Evolutionary conservation across 2,113 vertebrate species (phyloP), one percentile per base, ranked within the genome.

Genomic region (Elachura formosa): DNA sequence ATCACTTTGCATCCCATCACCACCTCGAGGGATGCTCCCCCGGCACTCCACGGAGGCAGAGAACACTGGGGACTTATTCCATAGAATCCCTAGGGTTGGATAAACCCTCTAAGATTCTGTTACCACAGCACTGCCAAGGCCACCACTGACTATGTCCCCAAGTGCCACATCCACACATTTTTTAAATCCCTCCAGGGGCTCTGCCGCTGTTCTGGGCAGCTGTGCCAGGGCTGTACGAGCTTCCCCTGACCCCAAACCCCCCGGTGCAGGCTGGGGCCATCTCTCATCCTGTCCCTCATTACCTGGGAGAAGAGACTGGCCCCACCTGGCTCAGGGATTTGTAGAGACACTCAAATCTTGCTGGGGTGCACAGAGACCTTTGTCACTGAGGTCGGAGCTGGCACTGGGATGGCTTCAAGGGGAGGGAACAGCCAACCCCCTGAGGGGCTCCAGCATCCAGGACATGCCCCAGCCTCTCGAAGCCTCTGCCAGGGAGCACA

Each of bases 331-430:
- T 28, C 68, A 11, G 68, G 68, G 22, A 1, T 26, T 11, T 31
- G 23, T 26, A 33, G 56, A 52, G 3, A 29, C 62, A 48, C 13
- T 22, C 48, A 48, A 22, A 24, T 3, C 0, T 11, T 4, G 0
- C 23, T 15, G 12, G 14, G 1, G 1, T 0, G 14, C 56, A 3
- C 6, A 4, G 51, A n/a, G 1, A 2, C 5, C 40, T 38, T 11
- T n/a, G 8, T 79, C 52, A 48, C 38, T 19, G 61, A 18, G 55
- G 52, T 26, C 82, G 43, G 48, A 33, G 15, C 28, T 49, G 56
- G 28, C 41, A 24, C 9, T 14, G 40, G 49, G 41, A 56, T 2
- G 18, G 28, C 40, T 45, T 9, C 29, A 11, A 12, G 25, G 52
- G 28, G 13, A 48, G 20, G 33, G 52, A 34, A 49, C 36, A 76